A percentile compares a stretch with the other conserved stretches of the same genome.
These are phyloP conservation scores for Neoniphon sammara DNA, from an alignment of 2,797 vertebrate species.

Conservation along the genomic window DNA sequence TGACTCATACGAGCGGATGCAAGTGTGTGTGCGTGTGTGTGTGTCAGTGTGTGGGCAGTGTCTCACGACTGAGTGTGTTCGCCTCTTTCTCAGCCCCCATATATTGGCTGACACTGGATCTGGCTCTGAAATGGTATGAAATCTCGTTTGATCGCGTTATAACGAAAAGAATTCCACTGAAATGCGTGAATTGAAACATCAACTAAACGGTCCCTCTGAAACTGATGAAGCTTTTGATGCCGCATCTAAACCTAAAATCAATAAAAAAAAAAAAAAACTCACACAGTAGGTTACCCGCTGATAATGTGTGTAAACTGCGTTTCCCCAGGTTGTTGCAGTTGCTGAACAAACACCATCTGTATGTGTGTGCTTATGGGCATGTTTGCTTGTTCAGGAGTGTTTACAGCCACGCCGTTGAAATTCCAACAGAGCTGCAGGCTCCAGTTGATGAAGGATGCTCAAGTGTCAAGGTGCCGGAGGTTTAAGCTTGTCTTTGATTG, in stretches of 20 bases:
- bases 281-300: neutral
- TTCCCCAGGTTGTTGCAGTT: slow-evolving; percentile 59
- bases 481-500: slow-evolving; percentile 1
- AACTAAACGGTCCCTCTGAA: neutral
- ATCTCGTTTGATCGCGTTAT: neutral
- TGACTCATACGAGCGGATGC: slow-evolving; percentile 55
- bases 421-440: slow-evolving; percentile 44
- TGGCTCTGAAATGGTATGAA: neutral
- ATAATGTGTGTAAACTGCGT: slow-evolving; percentile 16
- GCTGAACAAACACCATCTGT: slow-evolving; percentile 66
- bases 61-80: slow-evolving; percentile 7
- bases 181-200: neutral
- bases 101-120: neutral
- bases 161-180: neutral
- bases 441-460: slow-evolving; percentile 5
- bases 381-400: slow-evolving; percentile 17
- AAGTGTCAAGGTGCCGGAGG: neutral
- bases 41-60: neutral
- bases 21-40: slow-evolving; percentile 19
- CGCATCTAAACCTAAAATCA: neutral
- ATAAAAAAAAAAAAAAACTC: neutral
- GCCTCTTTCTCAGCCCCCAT: neutral
- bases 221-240: neutral
- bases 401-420: slow-evolving; percentile 30
- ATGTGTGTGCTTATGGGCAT: slow-evolving; percentile 34